These are phyloP conservation scores for Cranoglanis bouderius DNA, from an alignment of 2,113 vertebrate genomes.

Conservation along the genomic window DNA sequence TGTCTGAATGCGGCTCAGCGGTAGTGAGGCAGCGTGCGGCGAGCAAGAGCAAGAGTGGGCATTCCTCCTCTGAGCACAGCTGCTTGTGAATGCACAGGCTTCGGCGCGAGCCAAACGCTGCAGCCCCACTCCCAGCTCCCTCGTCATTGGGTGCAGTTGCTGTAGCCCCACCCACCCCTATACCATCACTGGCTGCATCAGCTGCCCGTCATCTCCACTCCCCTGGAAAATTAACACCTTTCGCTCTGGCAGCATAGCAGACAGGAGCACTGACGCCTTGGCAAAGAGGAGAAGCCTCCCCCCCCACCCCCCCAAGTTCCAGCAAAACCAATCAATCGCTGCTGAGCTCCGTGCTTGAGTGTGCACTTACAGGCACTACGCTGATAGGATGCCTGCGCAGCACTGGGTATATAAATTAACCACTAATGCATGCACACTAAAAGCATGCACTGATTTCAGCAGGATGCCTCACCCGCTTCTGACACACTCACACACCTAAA, in stretches of 20 bases:
- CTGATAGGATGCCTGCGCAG: slow-evolving; percentile 73
- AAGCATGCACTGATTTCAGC: slow-evolving; percentile 54
- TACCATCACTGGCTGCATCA: slow-evolving; percentile 85
- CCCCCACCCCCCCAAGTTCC: slow-evolving; percentile 65
- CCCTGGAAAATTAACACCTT: slow-evolving; percentile 76
- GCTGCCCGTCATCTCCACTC: slow-evolving; percentile 80
- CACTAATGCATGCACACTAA: slow-evolving; percentile 69
- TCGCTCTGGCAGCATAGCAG: slow-evolving; percentile 67
- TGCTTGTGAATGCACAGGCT: slow-evolving; percentile 92
- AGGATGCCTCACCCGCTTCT: slow-evolving; percentile 7
- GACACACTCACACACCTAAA: not conserved
- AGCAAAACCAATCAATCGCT: slow-evolving; percentile 76
- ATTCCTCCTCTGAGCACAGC: slow-evolving; percentile 96
- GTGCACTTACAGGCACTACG: slow-evolving; percentile 72
- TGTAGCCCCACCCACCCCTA: slow-evolving; percentile 88
- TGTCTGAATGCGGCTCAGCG: slow-evolving; percentile 76
- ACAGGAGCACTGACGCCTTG: slow-evolving; percentile 70
- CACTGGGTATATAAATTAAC: slow-evolving; percentile 73
- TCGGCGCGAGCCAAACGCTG: slow-evolving; percentile 83
- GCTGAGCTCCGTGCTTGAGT: slow-evolving; percentile 73
- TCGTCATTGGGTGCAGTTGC: slow-evolving; percentile 95
- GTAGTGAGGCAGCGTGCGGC: slow-evolving; percentile 85
- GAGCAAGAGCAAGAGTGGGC: slow-evolving; percentile 89
- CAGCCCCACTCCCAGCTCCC: slow-evolving; percentile 88
- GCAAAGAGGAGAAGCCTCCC: slow-evolving; percentile 73